Evolutionary conservation across 1,140 invertebrate species (phyloP).

Genomic region (Drosophila obscura): DNA sequence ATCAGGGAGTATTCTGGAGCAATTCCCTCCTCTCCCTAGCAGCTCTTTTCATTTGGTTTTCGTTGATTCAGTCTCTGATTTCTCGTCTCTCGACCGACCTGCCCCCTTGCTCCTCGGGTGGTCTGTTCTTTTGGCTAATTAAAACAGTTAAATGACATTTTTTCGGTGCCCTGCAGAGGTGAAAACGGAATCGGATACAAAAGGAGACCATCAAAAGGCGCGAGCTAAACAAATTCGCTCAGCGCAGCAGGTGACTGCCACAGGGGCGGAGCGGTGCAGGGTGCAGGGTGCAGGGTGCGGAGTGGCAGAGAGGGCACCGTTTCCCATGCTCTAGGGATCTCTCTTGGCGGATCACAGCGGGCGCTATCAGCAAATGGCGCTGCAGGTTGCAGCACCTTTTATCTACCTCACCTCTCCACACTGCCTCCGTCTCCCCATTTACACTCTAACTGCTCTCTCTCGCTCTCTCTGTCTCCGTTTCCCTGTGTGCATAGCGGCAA

Average conservation of each 20-base stretch:
- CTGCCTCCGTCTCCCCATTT: not conserved
- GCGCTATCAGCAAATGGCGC: slow-evolving; percentile 68
- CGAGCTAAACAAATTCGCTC: slow-evolving; percentile 73
- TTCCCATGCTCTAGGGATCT: not conserved
- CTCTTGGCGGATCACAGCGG: slow-evolving; percentile 43
- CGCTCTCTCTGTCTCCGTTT: not conserved
- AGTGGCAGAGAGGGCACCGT: not conserved
- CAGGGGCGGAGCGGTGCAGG: not conserved
- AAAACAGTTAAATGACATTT: slow-evolving; percentile 60
- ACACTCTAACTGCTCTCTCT: not conserved
- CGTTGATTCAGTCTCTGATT: too few relatives aligned
- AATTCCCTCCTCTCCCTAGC: too few relatives aligned
- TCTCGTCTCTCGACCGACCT: too few relatives aligned
- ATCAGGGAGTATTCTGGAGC: too few relatives aligned
- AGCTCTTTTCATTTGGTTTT: too few relatives aligned
- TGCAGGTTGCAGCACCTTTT: slow-evolving; percentile 74
- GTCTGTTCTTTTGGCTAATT: slow-evolving; percentile 47
- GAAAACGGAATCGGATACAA: slow-evolving; percentile 12
- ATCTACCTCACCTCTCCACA: slow-evolving; percentile 14
- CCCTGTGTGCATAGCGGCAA: slow-evolving; percentile 42
- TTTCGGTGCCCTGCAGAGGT: slow-evolving; percentile 17
- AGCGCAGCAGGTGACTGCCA: slow-evolving; percentile 54
- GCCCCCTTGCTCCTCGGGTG: slow-evolving; percentile 1
- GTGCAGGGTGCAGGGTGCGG: not conserved
- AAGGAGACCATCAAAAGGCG: slow-evolving; percentile 44